Evolutionary conservation across 2,888 invertebrate species (phyloP), one percentile per base, ranked within the genome.

Genomic region (Cheiracanthium punctorium): DNA sequence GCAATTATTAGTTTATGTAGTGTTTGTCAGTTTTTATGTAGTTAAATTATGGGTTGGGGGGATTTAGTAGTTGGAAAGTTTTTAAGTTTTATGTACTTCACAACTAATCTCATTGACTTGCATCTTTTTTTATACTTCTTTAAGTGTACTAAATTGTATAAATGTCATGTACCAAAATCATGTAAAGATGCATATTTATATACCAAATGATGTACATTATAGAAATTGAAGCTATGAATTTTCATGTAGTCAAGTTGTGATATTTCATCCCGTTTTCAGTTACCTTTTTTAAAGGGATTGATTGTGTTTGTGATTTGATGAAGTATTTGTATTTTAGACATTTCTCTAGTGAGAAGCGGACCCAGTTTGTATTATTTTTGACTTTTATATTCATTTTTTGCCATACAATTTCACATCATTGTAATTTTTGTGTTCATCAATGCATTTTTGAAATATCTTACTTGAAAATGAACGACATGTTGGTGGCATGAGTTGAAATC

Each of bases 161-260:
- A 58, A 58, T 24, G 37, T 7, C 37, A 37, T 58, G 20, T 24
- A n/a, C 20, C 24, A 58, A 58, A 58, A n/a, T 58, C 8, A 2
- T 58, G 58, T 58, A 58, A 58, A 58, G 58, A 58, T 58, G 58
- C 58, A 58, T 58, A 58, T 58, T 58, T 58, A 24, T 58, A 58
- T 17, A 7, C 4, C 8, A 17, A n/a, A 24, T 4, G 4, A 24
- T 58, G 24, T 58, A 58, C 58, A 58, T 58, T 24, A 24, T 24
- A 58, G 24, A 5, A 8, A 24, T 4, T 24, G 4, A 24, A 17
- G n/a, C n/a, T n/a, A n/a, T n/a, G 24, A 58, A 24, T 58, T 58
- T 24, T 58, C 58, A 24, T 58, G 58, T 58, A 58, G 58, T 58
- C 58, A 58, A 58, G 58, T 17, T 58, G 58, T 58, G 58, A 58